phyloP scores from a whole-genome alignment of 2,797 vertebrate genomes.

The Manis javanica region DNA sequence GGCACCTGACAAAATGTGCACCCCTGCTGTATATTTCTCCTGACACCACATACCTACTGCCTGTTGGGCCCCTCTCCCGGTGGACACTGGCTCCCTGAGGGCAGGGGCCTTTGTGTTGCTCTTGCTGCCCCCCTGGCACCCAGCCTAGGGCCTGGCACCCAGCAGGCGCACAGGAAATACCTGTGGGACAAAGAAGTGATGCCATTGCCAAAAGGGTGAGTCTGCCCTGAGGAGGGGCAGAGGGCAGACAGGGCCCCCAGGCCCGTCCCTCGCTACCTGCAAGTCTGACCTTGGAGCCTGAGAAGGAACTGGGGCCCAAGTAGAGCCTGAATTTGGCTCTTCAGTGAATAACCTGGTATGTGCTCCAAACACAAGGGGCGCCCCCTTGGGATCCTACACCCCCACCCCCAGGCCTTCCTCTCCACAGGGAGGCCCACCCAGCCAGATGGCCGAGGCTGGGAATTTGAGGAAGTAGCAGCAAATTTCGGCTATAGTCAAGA shows the following conservation, averaged over 20 bases:
- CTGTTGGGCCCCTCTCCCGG: background rate
- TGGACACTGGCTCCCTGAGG: background rate
- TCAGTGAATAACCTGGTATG: background rate
- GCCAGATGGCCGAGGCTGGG: background rate
- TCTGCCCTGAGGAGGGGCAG: background rate
- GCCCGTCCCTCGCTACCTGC: background rate
- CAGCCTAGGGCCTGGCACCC: background rate
- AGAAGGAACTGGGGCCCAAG: background rate
- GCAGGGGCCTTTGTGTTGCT: background rate
- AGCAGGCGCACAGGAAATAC: background rate
- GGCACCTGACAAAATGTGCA: background rate
- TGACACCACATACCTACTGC: accelerated
- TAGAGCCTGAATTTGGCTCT: background rate
- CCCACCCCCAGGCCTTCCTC: background rate
- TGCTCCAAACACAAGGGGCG: background rate
- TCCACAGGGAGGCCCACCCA: background rate
- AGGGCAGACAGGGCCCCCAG: background rate
- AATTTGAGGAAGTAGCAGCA: background rate
- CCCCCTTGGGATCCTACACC: background rate
- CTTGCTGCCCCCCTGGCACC: background rate
- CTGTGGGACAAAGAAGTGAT: background rate
- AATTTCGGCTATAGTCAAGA: background rate
- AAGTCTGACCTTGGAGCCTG: background rate
- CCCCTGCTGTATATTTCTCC: background rate
- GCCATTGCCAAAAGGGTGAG: background rate